These are phyloP conservation scores for Lynx canadensis DNA, from an alignment of 2,113 vertebrate genomes.

Conservation along the genomic window DNA sequence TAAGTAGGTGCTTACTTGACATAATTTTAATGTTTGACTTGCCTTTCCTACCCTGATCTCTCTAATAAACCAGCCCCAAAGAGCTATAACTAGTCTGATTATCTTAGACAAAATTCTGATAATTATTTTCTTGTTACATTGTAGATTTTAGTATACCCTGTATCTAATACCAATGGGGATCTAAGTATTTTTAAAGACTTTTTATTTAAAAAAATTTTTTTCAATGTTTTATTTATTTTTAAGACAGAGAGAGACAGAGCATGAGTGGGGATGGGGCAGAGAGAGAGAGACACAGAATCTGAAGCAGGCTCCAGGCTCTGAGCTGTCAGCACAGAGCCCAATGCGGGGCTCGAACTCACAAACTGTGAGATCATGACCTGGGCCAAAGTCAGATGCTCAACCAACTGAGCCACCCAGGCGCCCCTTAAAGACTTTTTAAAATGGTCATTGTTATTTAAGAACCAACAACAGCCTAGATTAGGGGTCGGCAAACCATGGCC, in stretches of 20 bases:
- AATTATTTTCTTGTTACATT: not conserved
- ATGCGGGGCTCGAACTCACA: too few relatives aligned
- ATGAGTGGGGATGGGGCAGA: too few relatives aligned
- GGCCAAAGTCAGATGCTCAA: too few relatives aligned
- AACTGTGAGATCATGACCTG: too few relatives aligned
- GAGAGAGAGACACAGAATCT: too few relatives aligned
- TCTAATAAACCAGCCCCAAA: not conserved
- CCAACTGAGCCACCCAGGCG: too few relatives aligned
- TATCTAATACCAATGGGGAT: not conserved
- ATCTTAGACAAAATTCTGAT: not conserved
- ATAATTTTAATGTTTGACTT: not conserved
- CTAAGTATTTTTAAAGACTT: not conserved
- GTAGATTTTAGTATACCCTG: not conserved
- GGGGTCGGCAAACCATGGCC: not conserved
- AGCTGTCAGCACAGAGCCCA: too few relatives aligned
- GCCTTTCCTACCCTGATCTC: not conserved
- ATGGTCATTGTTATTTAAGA: not conserved
- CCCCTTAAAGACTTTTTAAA: not conserved
- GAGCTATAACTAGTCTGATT: not conserved
- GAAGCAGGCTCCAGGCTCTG: too few relatives aligned
- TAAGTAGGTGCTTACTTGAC: not conserved
- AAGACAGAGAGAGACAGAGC: too few relatives aligned
- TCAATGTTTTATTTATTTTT: too few relatives aligned
- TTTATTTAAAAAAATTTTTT: not conserved
- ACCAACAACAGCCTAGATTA: not conserved